These are phyloP conservation scores for Drosophila kohkoa DNA, from an alignment of 1,140 invertebrate genomes.

Conservation along the genomic window DNA sequence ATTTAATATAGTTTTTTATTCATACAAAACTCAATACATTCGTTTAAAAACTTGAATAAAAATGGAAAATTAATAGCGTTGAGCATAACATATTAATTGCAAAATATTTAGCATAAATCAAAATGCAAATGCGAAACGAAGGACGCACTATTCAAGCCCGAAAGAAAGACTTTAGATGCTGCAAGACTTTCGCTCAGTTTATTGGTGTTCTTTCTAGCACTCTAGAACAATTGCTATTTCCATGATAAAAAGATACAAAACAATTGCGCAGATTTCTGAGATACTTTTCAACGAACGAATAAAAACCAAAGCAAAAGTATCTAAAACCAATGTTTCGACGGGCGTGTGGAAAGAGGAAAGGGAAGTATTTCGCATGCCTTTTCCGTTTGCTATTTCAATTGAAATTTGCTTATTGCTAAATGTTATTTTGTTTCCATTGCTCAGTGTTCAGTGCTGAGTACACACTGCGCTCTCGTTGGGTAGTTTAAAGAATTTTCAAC, in stretches of 20 bases:
- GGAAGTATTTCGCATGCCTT: constrained; percentile 47
- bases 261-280: constrained; percentile 57
- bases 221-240: constrained; percentile 20
- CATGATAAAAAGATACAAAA: constrained; percentile 37
- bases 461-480: constrained; percentile 20
- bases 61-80: constrained; percentile 1
- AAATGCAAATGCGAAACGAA: not conserved
- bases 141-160: not conserved
- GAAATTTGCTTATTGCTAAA: constrained; percentile 76
- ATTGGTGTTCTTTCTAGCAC: not conserved
- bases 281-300: constrained; percentile 50
- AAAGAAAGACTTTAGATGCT: not conserved
- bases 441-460: too few relatives aligned
- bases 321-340: constrained; percentile 10
- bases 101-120: constrained; percentile 33
- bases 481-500: constrained; percentile 63
- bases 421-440: constrained; percentile 55
- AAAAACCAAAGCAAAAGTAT: constrained; percentile 23
- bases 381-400: constrained; percentile 72
- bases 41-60: not conserved
- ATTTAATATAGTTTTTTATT: constrained; percentile 21
- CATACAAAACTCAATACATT: not conserved
- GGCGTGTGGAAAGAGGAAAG: not conserved
- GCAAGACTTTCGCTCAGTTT: not conserved
- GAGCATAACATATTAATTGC: constrained; percentile 27